Conservation (phyloP, 2,113 vertebrate species). For the Setophaga kirtlandii region DNA sequence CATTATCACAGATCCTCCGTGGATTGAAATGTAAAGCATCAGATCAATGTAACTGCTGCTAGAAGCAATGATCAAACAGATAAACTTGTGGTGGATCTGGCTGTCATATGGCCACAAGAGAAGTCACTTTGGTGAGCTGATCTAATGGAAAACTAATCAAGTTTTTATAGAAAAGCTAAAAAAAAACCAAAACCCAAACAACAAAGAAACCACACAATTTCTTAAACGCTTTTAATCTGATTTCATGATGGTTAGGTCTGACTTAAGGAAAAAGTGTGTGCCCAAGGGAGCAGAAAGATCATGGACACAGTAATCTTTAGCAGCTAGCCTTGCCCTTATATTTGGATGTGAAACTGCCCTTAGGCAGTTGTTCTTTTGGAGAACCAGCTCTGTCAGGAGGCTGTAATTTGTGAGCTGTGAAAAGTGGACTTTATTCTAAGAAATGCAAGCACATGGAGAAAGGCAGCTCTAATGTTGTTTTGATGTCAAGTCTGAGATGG, state of each 20-base stretch:
- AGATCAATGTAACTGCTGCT: background rate
- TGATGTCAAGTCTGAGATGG: background rate
- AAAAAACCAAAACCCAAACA: background rate
- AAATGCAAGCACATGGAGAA: background rate
- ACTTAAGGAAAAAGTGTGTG: background rate
- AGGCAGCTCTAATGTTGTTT: background rate
- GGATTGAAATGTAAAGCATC: background rate
- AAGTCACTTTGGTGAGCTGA: background rate
- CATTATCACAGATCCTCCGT: fast-evolving
- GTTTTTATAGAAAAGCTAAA: background rate
- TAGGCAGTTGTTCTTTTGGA: background rate
- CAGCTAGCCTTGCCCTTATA: background rate
- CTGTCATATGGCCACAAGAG: background rate
- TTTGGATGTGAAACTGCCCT: background rate
- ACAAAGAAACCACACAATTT: fast-evolving
- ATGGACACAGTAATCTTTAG: background rate
- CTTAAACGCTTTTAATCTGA: background rate
- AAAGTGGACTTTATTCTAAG: background rate
- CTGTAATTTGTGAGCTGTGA: background rate
- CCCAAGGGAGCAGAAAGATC: background rate
- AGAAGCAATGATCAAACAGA: background rate
- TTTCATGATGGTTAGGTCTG: background rate
- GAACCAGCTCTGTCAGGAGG: background rate
- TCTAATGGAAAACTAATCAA: background rate
- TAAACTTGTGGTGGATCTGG: background rate